These are phyloP conservation scores for Philotrypesis tridentata DNA, from an alignment of 1,140 invertebrate genomes.

Conservation along the genomic window DNA sequence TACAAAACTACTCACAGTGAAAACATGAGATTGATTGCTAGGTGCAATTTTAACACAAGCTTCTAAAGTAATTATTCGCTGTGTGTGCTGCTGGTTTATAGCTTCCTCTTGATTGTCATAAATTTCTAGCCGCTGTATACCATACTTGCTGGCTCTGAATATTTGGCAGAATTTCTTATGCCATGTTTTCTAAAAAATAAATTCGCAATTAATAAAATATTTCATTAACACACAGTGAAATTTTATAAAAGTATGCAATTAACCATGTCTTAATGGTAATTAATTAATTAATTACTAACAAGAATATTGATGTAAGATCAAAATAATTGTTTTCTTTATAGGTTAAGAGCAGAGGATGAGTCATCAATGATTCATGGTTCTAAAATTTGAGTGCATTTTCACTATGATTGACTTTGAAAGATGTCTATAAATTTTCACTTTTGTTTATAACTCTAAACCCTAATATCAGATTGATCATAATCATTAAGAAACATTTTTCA, in stretches of 20 bases:
- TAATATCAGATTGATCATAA: neutral
- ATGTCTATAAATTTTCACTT: neutral
- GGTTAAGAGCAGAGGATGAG: constrained; percentile 7
- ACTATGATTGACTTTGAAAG: neutral
- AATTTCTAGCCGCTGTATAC: constrained; percentile 87
- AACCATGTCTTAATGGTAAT: neutral
- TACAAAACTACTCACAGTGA: constrained; percentile 69
- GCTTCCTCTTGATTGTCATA: constrained; percentile 85
- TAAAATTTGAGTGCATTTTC: neutral
- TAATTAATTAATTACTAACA: neutral
- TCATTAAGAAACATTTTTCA: neutral
- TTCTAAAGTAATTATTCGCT: constrained; percentile 86
- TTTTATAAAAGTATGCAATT: neutral
- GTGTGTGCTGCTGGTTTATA: constrained; percentile 77
- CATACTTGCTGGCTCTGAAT: constrained; percentile 87
- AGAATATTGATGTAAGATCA: neutral
- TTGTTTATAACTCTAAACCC: neutral
- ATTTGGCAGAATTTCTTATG: constrained; percentile 85
- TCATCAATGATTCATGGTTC: constrained; percentile 25
- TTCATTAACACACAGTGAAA: constrained; percentile 35
- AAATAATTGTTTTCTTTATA: constrained; percentile 1
- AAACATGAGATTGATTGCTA: constrained; percentile 75
- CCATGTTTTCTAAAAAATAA: constrained; percentile 80
- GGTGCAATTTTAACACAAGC: constrained; percentile 89
- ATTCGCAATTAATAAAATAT: too few relatives aligned